Percentiles rank a stretch among this genome's conserved stretches.
Evolutionary conservation across 2,888 invertebrate species (phyloP).

Genomic region (Hipparchia semele): DNA sequence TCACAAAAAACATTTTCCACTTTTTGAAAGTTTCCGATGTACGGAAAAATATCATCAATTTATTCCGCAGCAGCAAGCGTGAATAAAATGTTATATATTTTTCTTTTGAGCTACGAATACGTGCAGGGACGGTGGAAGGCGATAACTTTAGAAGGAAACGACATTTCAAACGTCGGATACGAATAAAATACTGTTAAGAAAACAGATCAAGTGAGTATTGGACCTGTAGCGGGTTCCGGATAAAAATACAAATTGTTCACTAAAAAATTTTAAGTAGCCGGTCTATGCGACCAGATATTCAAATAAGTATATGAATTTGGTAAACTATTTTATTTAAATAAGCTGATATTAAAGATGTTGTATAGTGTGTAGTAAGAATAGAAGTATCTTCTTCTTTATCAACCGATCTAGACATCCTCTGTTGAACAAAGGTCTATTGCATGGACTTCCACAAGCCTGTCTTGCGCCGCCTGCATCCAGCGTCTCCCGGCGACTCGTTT

Average conservation of each 20-base stretch:
- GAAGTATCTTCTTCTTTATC: too few relatives aligned
- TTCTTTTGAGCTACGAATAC: constrained; percentile 27
- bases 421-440: too few relatives aligned
- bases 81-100: constrained; percentile 28
- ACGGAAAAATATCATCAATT: constrained; percentile 6
- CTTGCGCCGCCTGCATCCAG: too few relatives aligned
- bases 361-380: too few relatives aligned
- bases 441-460: too few relatives aligned
- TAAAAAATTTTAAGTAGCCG: background rate
- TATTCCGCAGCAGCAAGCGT: constrained; percentile 21
- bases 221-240: constrained; percentile 19
- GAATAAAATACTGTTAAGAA: constrained; percentile 34
- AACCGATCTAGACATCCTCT: too few relatives aligned
- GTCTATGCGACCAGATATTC: background rate
- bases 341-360: too few relatives aligned
- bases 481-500: too few relatives aligned
- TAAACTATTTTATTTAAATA: too few relatives aligned
- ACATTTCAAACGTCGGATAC: constrained; percentile 36
- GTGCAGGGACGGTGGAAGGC: constrained; percentile 23
- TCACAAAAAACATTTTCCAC: background rate
- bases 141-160: constrained; percentile 35
- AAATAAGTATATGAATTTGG: too few relatives aligned
- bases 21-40: constrained; percentile 7
- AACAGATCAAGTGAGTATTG: constrained; percentile 1
- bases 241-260: background rate